Base-by-base conservation (phyloP, 2,888 invertebrate genomes). In the Cosmia trapezina region DNA sequence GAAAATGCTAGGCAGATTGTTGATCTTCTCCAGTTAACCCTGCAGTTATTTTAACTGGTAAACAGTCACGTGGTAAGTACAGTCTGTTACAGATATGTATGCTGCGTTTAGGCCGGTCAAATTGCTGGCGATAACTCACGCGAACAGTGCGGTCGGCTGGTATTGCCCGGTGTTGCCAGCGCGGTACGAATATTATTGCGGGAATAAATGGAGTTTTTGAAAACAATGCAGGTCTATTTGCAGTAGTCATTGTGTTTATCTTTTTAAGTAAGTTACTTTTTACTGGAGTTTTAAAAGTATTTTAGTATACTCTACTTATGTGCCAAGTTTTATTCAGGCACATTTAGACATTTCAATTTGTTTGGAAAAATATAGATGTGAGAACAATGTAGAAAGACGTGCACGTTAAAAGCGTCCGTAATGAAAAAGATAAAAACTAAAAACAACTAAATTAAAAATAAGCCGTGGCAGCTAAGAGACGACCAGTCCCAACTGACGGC, bases 71-170 rank as follows among this genome's bases (percentile, higher is more conserved):
- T 53, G 43, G 37, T 65, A 68, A 81, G 72, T 70, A 49, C 81
- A 81, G 78, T 80, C 60, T 73, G 78, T 60, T 81, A 81, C 68
- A 56, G 65, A 69, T 81, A 81, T 67, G 66, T 70, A 33, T 66
- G 81, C 60, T 53, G 19, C 56, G 73, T 64, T 81, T 78, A 80
- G 73, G 70, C 72, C 64, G 79, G 84, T 85, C 83, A 79, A 87
- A 88, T 84, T 84, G 87, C 87, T 54, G 82, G 85, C 76, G 60
- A 85, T 89, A 88, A 89, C 80, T 89, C 86, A 88, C 70, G 19
- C 72, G 78, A 68, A 76, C 81, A 76, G 72, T 86, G 87, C 73
- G 88, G 88, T 87, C 53, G 67, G 66, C 60, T 79, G 76, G 80
- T 86, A 83, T 82, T 83, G 73, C 70, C 56, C 71, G n/a, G 75